Conservation (phyloP, 2,888 invertebrate species). For the Cerastoderma edule region DNA sequence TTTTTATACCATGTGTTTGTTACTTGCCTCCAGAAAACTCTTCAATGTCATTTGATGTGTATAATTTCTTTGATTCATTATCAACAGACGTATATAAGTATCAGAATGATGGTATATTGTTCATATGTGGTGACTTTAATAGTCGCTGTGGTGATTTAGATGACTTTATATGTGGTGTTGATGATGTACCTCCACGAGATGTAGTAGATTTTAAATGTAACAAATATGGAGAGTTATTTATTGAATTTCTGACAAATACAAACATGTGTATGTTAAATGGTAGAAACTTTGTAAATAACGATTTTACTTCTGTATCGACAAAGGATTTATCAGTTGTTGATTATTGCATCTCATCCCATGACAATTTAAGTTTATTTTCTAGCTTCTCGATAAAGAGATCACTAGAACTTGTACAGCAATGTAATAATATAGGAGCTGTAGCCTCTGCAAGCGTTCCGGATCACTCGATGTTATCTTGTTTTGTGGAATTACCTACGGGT, state of each 20-base stretch:
- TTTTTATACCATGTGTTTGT: conserved; percentile 9
- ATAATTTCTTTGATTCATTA: conserved; percentile 32
- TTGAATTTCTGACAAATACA: conserved; percentile 32
- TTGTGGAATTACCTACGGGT: too few species aligned
- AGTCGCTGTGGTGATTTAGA: conserved; percentile 24
- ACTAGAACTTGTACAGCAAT: neutral
- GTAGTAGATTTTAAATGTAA: neutral
- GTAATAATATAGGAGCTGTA: neutral
- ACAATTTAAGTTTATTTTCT: neutral
- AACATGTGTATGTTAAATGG: conserved; percentile 44
- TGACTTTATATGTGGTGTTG: conserved; percentile 9
- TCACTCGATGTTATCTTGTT: conserved; percentile 1
- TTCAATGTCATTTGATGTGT: conserved; percentile 21
- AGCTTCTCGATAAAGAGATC: neutral
- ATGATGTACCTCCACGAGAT: neutral
- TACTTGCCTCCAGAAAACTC: conserved; percentile 11
- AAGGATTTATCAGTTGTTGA: neutral
- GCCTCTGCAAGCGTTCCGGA: neutral
- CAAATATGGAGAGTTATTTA: conserved; percentile 35
- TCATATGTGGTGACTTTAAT: conserved; percentile 43
- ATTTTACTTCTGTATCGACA: neutral
- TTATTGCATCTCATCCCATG: neutral
- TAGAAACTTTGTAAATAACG: conserved; percentile 19
- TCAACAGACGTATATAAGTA: conserved; percentile 22
- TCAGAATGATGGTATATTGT: conserved; percentile 27